A percentile compares a stretch with the other conserved stretches of the same genome.
These are phyloP conservation scores for Tragulus kanchil DNA, from an alignment of 2,113 vertebrate genomes.

Conservation along the genomic window DNA sequence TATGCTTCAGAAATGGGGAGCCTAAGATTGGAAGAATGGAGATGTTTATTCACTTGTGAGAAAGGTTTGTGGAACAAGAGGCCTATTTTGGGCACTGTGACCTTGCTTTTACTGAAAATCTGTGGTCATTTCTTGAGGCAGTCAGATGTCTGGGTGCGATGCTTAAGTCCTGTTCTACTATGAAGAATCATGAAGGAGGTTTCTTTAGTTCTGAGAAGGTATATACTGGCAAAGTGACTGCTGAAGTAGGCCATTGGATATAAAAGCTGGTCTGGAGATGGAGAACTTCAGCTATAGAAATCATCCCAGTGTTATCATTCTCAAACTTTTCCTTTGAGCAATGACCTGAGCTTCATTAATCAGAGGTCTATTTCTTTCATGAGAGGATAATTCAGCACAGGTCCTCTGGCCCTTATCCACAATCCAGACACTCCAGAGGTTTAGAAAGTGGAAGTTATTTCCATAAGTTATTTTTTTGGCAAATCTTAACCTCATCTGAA, in stretches of 20 bases:
- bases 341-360: neutral
- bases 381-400: constrained; percentile 3
- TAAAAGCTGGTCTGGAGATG: neutral
- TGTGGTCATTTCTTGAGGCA: constrained; percentile 35
- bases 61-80: constrained; percentile 17
- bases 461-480: neutral
- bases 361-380: neutral
- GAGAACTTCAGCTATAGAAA: neutral
- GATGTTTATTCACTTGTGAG: neutral
- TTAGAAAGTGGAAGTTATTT: neutral
- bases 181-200: neutral
- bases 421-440: neutral
- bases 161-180: neutral
- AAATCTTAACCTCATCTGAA: neutral
- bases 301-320: neutral
- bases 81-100: neutral
- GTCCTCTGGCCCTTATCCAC: neutral
- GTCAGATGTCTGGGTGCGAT: neutral
- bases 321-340: neutral
- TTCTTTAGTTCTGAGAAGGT: neutral
- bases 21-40: neutral
- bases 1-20: neutral
- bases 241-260: neutral
- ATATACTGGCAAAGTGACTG: too few species aligned
- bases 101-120: constrained; percentile 34